A percentile compares a stretch with the other conserved stretches of the same genome.
phyloP scores from a whole-genome alignment of 2,888 invertebrate species.

The Dinocampus coccinellae region DNA sequence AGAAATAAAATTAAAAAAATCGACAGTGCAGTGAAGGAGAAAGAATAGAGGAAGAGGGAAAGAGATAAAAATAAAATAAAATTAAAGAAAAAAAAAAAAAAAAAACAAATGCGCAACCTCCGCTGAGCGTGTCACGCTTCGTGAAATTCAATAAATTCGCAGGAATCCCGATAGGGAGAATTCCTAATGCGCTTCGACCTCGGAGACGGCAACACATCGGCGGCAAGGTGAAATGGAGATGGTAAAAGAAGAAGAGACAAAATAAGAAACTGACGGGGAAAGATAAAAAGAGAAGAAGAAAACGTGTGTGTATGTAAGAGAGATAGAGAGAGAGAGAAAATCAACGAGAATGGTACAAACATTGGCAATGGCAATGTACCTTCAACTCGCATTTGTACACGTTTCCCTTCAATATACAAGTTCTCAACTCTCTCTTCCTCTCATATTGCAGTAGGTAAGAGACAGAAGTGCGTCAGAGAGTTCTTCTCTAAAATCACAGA shows the following conservation, averaged over 20 bases:
- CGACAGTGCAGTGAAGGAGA: neutral
- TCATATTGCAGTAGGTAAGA: too few relatives aligned
- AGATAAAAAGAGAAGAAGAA: neutral
- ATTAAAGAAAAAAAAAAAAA: conserved; percentile 20
- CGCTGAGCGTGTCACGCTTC: conserved; percentile 39
- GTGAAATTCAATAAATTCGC: conserved; percentile 49
- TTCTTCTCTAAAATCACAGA: conserved; percentile 23
- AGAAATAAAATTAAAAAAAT: too few relatives aligned
- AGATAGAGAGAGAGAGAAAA: conserved; percentile 12
- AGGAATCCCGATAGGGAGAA: conserved; percentile 46
- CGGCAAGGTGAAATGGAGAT: conserved; percentile 29
- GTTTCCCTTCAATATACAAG: conserved; percentile 22
- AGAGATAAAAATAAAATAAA: neutral
- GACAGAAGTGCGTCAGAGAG: neutral
- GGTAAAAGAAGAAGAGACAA: conserved; percentile 31
- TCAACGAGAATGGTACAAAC: conserved; percentile 6
- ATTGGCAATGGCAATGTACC: conserved; percentile 10
- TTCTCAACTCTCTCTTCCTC: conserved; percentile 15
- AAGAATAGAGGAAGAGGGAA: neutral
- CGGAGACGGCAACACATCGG: conserved; percentile 36
- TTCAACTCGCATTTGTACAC: conserved; percentile 24
- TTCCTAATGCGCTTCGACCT: conserved; percentile 44
- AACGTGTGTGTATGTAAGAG: conserved; percentile 23
- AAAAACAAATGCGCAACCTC: conserved; percentile 22
- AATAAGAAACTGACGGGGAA: too few relatives aligned